These are phyloP conservation scores for Zosterops borbonicus DNA, from an alignment of 2,113 vertebrate genomes.

Conservation along the genomic window DNA sequence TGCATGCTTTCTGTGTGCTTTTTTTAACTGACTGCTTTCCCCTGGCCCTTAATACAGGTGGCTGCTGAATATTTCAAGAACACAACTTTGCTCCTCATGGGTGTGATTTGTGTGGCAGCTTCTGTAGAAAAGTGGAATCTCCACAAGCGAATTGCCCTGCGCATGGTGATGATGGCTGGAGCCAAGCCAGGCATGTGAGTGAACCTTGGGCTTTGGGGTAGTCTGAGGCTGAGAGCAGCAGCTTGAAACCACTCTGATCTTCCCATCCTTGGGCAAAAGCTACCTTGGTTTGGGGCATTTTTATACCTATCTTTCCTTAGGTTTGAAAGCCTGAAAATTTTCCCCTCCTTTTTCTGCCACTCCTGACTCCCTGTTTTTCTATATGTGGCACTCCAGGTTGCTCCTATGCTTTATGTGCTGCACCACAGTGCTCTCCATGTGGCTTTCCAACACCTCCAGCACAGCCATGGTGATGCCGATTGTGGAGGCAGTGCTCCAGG, in stretches of 20 bases:
- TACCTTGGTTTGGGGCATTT: background rate
- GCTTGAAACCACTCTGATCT: background rate
- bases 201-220: background rate
- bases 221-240: background rate
- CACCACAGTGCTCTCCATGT: constrained; percentile 94
- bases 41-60: constrained; percentile 75
- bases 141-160: constrained; percentile 92
- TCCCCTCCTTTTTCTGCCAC: background rate
- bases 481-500: constrained; percentile 93
- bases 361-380: rapidly evolving
- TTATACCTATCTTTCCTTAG: background rate
- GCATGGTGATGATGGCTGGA: constrained; percentile 96
- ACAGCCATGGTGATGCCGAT: constrained; percentile 99
- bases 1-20: background rate
- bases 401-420: constrained; percentile 98
- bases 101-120: constrained; percentile 95
- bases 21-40: background rate
- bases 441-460: constrained; percentile 98
- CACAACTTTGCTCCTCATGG: constrained; percentile 93
- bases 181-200: constrained; percentile 98
- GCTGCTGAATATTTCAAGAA: constrained; percentile 97
- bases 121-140: constrained; percentile 98
- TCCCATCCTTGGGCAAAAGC: background rate
- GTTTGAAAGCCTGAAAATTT: background rate
- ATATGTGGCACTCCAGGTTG: constrained; percentile 76